Conservation (phyloP, 37 sponge, comb jelly and placozoan species). For the Petrosia ficiformis region DNA sequence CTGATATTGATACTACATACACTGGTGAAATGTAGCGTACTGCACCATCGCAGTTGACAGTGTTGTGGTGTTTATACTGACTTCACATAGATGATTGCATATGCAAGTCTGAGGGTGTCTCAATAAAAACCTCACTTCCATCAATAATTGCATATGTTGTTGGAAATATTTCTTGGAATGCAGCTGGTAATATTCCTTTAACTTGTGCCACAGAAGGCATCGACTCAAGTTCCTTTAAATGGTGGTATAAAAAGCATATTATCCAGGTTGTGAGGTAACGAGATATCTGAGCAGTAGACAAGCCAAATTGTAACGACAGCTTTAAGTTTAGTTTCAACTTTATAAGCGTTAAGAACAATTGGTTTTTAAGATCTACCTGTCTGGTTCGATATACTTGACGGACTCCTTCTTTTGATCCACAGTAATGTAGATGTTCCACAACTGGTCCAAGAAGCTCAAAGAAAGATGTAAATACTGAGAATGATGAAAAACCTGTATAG, state of each 20-base stretch:
- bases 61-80: constrained; percentile 43
- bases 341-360: constrained; percentile 16
- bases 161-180: constrained; percentile 26
- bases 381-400: background rate
- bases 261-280: constrained; percentile 42
- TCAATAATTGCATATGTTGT: constrained; percentile 46
- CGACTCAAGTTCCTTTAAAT: constrained; percentile 28
- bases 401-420: constrained; percentile 22
- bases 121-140: constrained; percentile 32
- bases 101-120: constrained; percentile 30
- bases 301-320: constrained; percentile 33
- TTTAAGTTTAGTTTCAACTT: constrained; percentile 31
- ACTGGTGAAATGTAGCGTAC: constrained; percentile 28
- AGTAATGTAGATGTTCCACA: constrained; percentile 35
- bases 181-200: constrained; percentile 14
- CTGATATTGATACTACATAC: constrained; percentile 45
- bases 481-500: constrained; percentile 36
- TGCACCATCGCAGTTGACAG: constrained; percentile 35
- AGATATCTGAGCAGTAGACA: constrained; percentile 20
- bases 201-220: constrained; percentile 33
- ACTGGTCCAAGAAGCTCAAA: constrained; percentile 44
- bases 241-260: constrained; percentile 30
- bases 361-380: constrained; percentile 27
- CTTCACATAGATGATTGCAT: constrained; percentile 39
- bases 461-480: constrained; percentile 21